These are phyloP conservation scores for Punctoribates punctum DNA, from an alignment of 2,888 invertebrate species.

Conservation along the genomic window DNA sequence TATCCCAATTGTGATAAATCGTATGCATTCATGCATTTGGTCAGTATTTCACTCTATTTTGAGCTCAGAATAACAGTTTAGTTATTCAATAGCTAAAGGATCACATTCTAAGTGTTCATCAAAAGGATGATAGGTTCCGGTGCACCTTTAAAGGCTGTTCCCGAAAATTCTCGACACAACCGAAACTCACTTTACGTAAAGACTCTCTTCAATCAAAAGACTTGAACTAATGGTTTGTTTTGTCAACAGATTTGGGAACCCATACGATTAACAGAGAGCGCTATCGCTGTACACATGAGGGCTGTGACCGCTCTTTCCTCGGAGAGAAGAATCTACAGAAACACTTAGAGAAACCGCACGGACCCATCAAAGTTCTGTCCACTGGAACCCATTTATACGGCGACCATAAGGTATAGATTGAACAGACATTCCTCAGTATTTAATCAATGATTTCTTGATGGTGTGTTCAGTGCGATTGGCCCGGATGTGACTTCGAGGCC, in stretches of 20 bases:
- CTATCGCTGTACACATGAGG: background rate
- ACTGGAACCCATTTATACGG: no score
- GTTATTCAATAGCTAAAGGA: background rate
- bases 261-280: no score
- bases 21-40: background rate
- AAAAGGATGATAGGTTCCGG: background rate
- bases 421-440: background rate
- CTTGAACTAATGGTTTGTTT: no score
- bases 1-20: background rate
- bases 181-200: background rate
- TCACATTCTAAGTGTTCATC: background rate
- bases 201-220: no score
- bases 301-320: background rate
- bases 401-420: background rate
- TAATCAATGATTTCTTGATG: background rate
- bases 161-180: background rate
- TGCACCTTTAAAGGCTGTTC: background rate
- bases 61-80: background rate
- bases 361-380: background rate
- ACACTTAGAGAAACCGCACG: background rate
- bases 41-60: background rate
- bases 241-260: no score
- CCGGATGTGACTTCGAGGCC: background rate
- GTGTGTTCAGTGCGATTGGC: constrained; percentile 9
- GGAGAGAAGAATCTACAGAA: background rate